Evolutionary conservation across 2,797 vertebrate genomes (phyloP).

Genomic region (Coregonus ussuriensis): DNA sequence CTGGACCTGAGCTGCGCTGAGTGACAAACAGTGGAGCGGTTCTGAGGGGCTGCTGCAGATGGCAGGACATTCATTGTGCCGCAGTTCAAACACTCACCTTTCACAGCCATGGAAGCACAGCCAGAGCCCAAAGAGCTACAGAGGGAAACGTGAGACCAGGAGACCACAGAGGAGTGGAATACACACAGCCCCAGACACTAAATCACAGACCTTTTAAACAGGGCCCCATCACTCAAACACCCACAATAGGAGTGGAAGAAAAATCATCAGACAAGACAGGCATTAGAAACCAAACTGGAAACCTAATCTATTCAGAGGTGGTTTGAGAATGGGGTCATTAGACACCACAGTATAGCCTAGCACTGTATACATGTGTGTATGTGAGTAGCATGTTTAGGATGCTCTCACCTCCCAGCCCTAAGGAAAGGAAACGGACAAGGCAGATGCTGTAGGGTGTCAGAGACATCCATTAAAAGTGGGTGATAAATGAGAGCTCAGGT

Average conservation of each 20-base stretch:
- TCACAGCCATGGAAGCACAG: conserved; percentile 18
- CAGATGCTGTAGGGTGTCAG: conserved; percentile 3
- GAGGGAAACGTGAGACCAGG: conserved; percentile 5
- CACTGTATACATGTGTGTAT: not conserved
- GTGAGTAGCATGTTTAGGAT: conserved; percentile 22
- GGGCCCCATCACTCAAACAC: not conserved
- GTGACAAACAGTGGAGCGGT: conserved; percentile 8
- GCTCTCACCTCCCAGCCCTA: conserved; percentile 24
- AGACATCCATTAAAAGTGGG: conserved; percentile 12
- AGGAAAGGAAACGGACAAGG: conserved; percentile 3
- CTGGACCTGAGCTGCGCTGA: conserved; percentile 28
- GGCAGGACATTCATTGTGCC: conserved; percentile 9
- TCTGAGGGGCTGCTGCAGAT: conserved; percentile 25
- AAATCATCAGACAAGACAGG: too few relatives aligned
- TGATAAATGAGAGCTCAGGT: conserved; percentile 13
- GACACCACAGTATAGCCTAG: too few relatives aligned
- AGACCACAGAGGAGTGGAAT: not conserved
- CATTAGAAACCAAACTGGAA: too few relatives aligned
- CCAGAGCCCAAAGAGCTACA: not conserved
- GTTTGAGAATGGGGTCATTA: too few relatives aligned
- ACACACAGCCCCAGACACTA: not conserved
- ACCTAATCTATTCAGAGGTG: too few relatives aligned
- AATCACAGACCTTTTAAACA: not conserved
- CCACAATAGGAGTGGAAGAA: too few relatives aligned
- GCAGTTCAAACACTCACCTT: conserved; percentile 23